Percentiles rank a stretch among this genome's conserved stretches.
Evolutionary conservation across 2,888 invertebrate genomes (phyloP).

Genomic region (Sycophila texana): DNA sequence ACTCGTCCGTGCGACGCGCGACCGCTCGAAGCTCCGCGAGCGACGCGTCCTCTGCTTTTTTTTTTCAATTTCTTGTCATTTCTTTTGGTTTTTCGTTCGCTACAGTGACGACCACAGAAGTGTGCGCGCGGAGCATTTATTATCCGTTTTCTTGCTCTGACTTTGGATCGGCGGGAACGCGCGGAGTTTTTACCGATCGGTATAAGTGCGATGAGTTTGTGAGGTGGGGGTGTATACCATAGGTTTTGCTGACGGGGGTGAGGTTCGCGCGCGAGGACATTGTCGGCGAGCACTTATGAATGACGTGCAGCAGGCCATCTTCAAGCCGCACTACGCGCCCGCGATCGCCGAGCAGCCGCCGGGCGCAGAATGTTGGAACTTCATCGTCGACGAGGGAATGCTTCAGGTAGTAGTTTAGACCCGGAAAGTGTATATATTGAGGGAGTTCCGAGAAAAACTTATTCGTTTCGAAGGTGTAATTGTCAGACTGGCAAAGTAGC

Average conservation of each 20-base stretch:
- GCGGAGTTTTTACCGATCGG: too few species aligned
- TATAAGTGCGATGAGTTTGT: too few species aligned
- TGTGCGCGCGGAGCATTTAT: too few species aligned
- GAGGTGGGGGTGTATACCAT: neutral
- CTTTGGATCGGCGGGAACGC: too few species aligned
- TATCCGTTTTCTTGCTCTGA: too few species aligned
- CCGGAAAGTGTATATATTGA: neutral
- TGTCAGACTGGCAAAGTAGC: too few species aligned
- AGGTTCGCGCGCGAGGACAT: neutral
- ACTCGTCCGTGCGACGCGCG: constrained; percentile 35
- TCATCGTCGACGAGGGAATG: constrained; percentile 70
- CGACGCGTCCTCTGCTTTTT: neutral
- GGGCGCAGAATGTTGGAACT: constrained; percentile 72
- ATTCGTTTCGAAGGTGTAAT: too few species aligned
- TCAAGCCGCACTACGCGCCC: constrained; percentile 63
- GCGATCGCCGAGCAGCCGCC: constrained; percentile 60
- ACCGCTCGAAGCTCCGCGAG: neutral
- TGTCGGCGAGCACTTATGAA: constrained; percentile 67
- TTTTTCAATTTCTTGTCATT: neutral
- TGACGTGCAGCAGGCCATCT: constrained; percentile 67
- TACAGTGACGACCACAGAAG: too few species aligned
- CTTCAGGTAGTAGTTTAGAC: constrained; percentile 64
- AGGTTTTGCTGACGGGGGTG: neutral
- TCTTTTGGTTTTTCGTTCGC: too few species aligned
- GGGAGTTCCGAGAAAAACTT: neutral